Percentiles rank a stretch among this genome's conserved stretches.
phyloP scores from a whole-genome alignment of 2,113 vertebrate genomes.

The Zosterops lateralis region DNA sequence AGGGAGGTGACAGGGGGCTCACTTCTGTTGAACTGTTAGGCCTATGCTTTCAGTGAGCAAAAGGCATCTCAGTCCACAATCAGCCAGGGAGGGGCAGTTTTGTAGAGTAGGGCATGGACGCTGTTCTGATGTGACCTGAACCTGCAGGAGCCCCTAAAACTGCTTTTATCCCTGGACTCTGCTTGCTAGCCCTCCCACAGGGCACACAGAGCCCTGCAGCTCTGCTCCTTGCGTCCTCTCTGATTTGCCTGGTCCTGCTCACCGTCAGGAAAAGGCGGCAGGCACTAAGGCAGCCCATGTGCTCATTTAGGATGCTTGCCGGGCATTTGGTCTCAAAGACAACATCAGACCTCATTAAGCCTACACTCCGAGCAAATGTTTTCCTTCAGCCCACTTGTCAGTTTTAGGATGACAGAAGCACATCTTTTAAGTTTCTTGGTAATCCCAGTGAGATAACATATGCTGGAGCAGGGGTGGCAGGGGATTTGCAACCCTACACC shows the following conservation, averaged over 20 bases:
- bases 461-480: not conserved
- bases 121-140: not conserved
- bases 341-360: constrained; percentile 54
- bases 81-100: not conserved
- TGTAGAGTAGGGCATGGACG: accelerated
- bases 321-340: constrained; percentile 39
- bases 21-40: not conserved
- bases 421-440: constrained; percentile 28
- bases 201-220: not conserved
- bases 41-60: not conserved
- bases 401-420: constrained; percentile 22
- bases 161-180: not conserved
- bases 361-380: not conserved
- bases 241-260: not conserved
- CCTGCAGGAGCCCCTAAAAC: not conserved
- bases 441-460: constrained; percentile 39
- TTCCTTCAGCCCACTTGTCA: constrained; percentile 46
- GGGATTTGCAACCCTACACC: constrained; percentile 40
- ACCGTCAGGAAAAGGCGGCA: not conserved
- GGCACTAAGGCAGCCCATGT: not conserved
- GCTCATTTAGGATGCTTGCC: not conserved
- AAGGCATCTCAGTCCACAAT: not conserved
- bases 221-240: not conserved
- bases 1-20: not conserved
- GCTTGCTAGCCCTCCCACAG: accelerated